Percentiles rank a stretch among this genome's conserved stretches.
These are phyloP conservation scores for Etheostoma perlongum DNA, from an alignment of 2,797 vertebrate genomes.

Conservation along the genomic window DNA sequence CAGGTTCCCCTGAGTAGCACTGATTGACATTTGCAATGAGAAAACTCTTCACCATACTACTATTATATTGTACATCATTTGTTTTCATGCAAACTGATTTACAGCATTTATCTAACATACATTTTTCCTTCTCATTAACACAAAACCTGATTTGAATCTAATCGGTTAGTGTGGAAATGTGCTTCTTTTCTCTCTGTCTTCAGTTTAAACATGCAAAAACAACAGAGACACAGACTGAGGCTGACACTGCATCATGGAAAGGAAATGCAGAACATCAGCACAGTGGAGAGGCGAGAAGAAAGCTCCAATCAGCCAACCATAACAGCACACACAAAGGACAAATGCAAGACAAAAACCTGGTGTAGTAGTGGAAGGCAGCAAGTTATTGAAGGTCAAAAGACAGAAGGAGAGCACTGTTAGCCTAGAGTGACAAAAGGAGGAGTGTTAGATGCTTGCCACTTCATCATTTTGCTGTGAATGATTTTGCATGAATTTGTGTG, in stretches of 20 bases:
- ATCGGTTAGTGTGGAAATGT: slow-evolving; percentile 7
- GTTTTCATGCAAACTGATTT: slow-evolving; percentile 16
- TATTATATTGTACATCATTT: background rate
- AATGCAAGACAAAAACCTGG: slow-evolving; percentile 10
- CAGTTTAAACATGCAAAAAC: background rate
- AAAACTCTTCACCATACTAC: background rate
- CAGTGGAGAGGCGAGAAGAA: background rate
- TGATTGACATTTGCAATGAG: background rate
- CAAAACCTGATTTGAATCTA: slow-evolving; percentile 1
- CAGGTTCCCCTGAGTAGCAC: background rate
- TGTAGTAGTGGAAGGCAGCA: slow-evolving; percentile 13
- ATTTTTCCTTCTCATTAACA: background rate
- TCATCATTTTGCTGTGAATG: slow-evolving; percentile 78
- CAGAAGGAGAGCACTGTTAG: slow-evolving; percentile 61
- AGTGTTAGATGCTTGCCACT: slow-evolving; percentile 66
- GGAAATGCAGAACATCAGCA: slow-evolving; percentile 23
- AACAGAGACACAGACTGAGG: background rate
- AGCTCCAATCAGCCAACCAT: background rate
- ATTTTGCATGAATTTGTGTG: slow-evolving; percentile 82
- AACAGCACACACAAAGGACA: slow-evolving; percentile 10
- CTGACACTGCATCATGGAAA: background rate
- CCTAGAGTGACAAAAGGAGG: slow-evolving; percentile 73
- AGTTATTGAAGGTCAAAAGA: slow-evolving; percentile 56
- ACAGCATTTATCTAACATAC: background rate
- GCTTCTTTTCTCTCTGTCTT: slow-evolving; percentile 11